Evolutionary conservation across 2,888 invertebrate genomes (phyloP), one percentile per base, ranked within the genome.

Genomic region (Aphrophora alni): DNA sequence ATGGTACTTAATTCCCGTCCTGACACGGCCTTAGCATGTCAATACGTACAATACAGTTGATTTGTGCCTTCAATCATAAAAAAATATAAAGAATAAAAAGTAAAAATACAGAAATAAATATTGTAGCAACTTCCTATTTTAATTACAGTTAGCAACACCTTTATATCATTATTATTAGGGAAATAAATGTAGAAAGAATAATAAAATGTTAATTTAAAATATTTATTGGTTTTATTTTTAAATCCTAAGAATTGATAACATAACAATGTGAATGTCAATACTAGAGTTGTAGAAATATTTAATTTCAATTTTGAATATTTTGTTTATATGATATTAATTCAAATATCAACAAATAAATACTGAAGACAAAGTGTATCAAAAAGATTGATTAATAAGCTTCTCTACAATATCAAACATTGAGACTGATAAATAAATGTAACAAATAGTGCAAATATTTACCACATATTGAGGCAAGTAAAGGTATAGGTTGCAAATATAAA

Each of bases 101-200:
- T 44, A 44, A 59, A 59, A 59, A 21, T 59, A 59, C 21, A 21
- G 21, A 59, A 59, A 44, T 7, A 14, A 14, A 59, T 59, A 59
- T 59, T 59, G 59, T 59, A 59, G 59, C 59, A 59, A 59, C n/a
- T 59, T 59, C 59, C 59, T 59, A 59, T 59, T 59, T 59, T 59
- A 59, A 59, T 59, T 59, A 59, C 59, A 59, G 59, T 21, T 59
- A 59, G 14, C 59, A 59, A 59, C 59, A 59, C 59, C 59, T 59
- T 59, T 59, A 21, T 59, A 59, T 59, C 59, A 59, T 21, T 21
- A 59, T 59, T 21, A 59, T 21, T 59, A 59, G 10, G 59, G 59
- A 59, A 59, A 59, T 59, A 59, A 44, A 21, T 59, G 59, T 59
- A 59, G 59, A 59, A 59, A 21, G 21, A 59, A 59, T 44, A 59